phyloP scores from a whole-genome alignment of 2,888 invertebrate species.

The Baronia brevicornis region DNA sequence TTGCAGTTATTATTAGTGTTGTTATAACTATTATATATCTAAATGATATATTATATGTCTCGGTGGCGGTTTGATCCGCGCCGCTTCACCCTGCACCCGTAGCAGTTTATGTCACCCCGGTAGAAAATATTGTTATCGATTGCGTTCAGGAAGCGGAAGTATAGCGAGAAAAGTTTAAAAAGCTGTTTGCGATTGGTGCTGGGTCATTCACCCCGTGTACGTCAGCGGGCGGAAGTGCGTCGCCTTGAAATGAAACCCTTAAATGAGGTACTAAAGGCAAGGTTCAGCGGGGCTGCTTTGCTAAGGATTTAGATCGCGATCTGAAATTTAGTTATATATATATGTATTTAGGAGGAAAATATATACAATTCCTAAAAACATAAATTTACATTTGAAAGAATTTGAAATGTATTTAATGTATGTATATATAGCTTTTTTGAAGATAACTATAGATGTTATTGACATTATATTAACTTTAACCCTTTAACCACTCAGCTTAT shows the following conservation, averaged over 20 bases:
- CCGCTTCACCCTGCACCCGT: neutral
- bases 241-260: slow-evolving; percentile 13
- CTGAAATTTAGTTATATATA: neutral
- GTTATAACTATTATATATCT: no score
- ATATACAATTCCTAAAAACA: no score
- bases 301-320: neutral
- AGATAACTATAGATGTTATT: no score
- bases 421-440: no score
- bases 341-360: no score
- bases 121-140: slow-evolving; percentile 20
- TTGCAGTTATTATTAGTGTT: no score
- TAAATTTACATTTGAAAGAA: no score
- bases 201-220: slow-evolving; percentile 26
- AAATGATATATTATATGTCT: no score
- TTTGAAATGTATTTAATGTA: no score
- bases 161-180: slow-evolving; percentile 38
- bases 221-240: slow-evolving; percentile 6
- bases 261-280: slow-evolving; percentile 11
- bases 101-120: slow-evolving; percentile 6
- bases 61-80: neutral
- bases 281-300: slow-evolving; percentile 1
- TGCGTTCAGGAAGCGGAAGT: slow-evolving; percentile 18
- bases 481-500: no score
- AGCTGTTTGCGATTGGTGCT: slow-evolving; percentile 26
- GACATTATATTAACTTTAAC: no score